Evolutionary conservation across 2,797 vertebrate genomes (phyloP).

Genomic region (Scolopax rusticola): DNA sequence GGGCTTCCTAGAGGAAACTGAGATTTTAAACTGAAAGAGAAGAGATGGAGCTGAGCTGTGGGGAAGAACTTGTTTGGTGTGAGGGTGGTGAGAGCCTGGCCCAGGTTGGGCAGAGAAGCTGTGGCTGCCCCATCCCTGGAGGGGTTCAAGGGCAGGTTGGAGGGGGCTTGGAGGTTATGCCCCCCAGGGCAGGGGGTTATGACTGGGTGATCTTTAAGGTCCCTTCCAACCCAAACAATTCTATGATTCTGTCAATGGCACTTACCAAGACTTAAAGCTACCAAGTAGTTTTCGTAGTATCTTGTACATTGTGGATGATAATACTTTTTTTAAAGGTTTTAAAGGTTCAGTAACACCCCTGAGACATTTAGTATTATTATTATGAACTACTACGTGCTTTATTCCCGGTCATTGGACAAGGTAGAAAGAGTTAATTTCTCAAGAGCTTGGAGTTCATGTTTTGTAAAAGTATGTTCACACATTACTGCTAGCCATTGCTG

Average conservation of each 20-base stretch:
- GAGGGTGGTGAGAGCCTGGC: neutral
- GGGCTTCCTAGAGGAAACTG: rapidly evolving
- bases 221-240: neutral
- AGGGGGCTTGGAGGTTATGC: neutral
- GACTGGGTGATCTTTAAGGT: neutral
- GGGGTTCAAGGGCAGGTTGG: neutral
- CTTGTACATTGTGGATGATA: neutral
- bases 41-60: neutral
- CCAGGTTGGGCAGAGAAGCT: neutral
- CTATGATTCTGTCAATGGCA: neutral
- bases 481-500: neutral
- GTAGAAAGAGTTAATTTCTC: neutral
- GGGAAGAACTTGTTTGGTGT: neutral
- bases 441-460: rapidly evolving
- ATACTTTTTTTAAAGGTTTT: neutral
- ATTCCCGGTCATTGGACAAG: neutral
- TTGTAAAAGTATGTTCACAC: neutral
- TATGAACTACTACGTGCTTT: neutral
- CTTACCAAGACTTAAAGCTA: neutral
- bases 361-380: neutral
- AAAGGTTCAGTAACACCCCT: neutral
- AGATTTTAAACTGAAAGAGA: neutral
- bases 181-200: neutral
- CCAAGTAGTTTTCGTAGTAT: neutral
- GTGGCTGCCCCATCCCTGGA: neutral